A percentile compares a stretch with the other conserved stretches of the same genome.
These are phyloP conservation scores for Sebastes matsubarae DNA, from an alignment of 2,797 vertebrate species.

Conservation along the genomic window DNA sequence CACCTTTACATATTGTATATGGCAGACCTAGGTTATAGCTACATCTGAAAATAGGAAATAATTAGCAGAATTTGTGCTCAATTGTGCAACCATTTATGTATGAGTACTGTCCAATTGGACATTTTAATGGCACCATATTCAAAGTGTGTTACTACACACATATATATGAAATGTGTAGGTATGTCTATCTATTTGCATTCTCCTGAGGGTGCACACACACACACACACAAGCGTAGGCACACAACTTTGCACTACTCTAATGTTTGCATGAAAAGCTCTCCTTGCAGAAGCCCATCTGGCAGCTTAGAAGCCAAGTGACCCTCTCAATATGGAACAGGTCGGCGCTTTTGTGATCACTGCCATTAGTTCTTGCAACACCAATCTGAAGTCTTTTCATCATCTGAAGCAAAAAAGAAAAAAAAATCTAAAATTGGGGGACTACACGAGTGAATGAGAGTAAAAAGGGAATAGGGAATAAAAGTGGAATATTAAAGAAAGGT, in stretches of 20 bases:
- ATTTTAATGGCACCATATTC: background rate
- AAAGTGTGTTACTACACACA: background rate
- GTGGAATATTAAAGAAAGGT: slow-evolving; percentile 14
- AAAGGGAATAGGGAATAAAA: background rate
- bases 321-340: slow-evolving; percentile 62
- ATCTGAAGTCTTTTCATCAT: slow-evolving; percentile 34
- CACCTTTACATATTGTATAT: background rate
- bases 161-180: background rate
- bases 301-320: slow-evolving; percentile 36
- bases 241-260: background rate
- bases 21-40: background rate
- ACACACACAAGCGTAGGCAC: background rate
- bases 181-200: background rate
- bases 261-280: slow-evolving; percentile 45
- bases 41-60: background rate
- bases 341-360: slow-evolving; percentile 53
- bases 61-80: background rate
- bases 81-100: background rate
- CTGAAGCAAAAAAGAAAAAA: background rate
- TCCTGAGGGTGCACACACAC: background rate
- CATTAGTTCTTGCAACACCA: slow-evolving; percentile 49
- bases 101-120: background rate
- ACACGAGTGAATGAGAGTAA: too few species aligned
- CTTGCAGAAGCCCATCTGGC: slow-evolving; percentile 62
- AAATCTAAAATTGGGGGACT: background rate